Evolutionary conservation across 2,888 invertebrate species (phyloP).

Genomic region (Cloeon dipterum): DNA sequence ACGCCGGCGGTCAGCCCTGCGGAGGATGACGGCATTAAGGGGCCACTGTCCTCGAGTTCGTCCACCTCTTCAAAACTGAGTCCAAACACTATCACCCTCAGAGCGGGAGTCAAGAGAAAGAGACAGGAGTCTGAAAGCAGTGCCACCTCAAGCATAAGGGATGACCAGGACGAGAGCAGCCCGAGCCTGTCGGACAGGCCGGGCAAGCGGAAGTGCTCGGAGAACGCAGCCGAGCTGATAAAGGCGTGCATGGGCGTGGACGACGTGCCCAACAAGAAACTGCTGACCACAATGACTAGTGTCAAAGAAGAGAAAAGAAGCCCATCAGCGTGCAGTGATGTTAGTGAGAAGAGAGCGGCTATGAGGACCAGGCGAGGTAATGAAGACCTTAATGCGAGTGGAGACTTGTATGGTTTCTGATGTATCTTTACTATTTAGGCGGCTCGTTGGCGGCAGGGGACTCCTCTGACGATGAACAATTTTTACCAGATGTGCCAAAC

Average conservation of each 20-base stretch:
- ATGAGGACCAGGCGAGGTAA: constrained; percentile 1
- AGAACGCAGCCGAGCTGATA: constrained; percentile 32
- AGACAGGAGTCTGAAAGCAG: constrained; percentile 60
- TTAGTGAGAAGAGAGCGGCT: constrained; percentile 2
- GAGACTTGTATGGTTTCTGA: constrained; percentile 5
- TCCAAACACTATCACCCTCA: constrained; percentile 11
- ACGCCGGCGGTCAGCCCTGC: constrained; percentile 4
- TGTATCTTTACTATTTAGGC: too few species aligned
- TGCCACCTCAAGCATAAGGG: constrained; percentile 35
- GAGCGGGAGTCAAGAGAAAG: constrained; percentile 32
- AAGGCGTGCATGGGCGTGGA: constrained; percentile 29
- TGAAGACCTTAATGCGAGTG: constrained; percentile 6
- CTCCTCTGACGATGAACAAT: constrained; percentile 65
- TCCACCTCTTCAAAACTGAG: constrained; percentile 9
- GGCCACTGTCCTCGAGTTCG: constrained; percentile 1
- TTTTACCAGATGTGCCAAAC: constrained; percentile 39
- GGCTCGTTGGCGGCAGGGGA: constrained; percentile 14
- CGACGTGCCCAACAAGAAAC: constrained; percentile 11
- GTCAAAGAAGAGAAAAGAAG: constrained; percentile 2
- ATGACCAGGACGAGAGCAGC: constrained; percentile 19
- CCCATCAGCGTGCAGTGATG: constrained; percentile 1
- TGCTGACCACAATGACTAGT: constrained; percentile 5
- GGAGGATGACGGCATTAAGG: constrained; percentile 2
- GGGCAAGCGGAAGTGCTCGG: constrained; percentile 33
- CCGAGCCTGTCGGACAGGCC: constrained; percentile 15